A percentile compares a stretch with the other conserved stretches of the same genome.
phyloP scores from a whole-genome alignment of 2,888 invertebrate species.

The Stenodema calcarata region DNA sequence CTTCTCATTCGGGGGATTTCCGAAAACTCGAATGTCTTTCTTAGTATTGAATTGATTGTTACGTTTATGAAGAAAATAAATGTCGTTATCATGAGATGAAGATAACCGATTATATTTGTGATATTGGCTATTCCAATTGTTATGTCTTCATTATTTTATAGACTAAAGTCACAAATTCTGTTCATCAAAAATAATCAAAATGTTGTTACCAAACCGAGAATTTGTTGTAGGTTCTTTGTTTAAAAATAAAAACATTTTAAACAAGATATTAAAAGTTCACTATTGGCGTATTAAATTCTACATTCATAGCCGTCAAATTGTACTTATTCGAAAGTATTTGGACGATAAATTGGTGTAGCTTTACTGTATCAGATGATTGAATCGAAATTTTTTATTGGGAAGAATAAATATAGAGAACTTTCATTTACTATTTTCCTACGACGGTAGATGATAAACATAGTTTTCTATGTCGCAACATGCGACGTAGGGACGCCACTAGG shows the following conservation, averaged over 20 bases:
- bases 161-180: constrained; percentile 18
- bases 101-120: constrained; percentile 32
- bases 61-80: background rate
- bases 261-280: background rate
- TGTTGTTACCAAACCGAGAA: background rate
- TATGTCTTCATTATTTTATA: constrained; percentile 31
- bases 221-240: background rate
- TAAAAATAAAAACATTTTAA: no score
- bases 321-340: background rate
- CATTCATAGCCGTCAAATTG: background rate
- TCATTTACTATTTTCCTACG: constrained; percentile 28
- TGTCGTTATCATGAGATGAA: constrained; percentile 9
- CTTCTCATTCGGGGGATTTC: background rate
- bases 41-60: constrained; percentile 7
- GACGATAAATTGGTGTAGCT: background rate
- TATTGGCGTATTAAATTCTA: background rate
- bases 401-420: constrained; percentile 26
- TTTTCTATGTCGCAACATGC: constrained; percentile 21
- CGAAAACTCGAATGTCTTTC: background rate
- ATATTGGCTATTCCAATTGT: constrained; percentile 41
- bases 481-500: background rate
- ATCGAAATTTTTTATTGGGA: constrained; percentile 8
- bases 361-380: background rate
- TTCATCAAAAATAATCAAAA: background rate
- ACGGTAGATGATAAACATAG: constrained; percentile 5